Conservation (phyloP, 2,888 invertebrate species). For the Tipula confusa region DNA sequence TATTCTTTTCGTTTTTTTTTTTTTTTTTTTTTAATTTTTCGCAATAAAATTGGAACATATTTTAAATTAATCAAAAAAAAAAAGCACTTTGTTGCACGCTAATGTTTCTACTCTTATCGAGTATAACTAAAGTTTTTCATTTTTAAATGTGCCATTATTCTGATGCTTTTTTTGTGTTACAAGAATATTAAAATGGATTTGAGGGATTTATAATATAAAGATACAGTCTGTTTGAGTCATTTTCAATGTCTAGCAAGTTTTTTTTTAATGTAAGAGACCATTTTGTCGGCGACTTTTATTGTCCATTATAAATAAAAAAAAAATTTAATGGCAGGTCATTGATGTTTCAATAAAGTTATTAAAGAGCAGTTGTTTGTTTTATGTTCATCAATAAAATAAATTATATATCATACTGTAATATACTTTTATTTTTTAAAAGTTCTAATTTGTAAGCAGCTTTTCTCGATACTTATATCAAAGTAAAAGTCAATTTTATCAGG, state of each 20-base stretch:
- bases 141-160: neutral
- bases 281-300: neutral
- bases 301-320: neutral
- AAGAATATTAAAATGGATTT: neutral
- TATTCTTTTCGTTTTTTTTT: too few species aligned
- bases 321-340: too few species aligned
- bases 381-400: too few species aligned
- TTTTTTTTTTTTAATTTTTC: neutral
- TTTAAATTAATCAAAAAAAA: neutral
- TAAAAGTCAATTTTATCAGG: too few species aligned
- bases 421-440: too few species aligned
- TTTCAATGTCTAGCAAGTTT: neutral
- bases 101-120: neutral
- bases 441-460: too few species aligned
- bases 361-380: too few species aligned
- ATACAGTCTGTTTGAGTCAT: neutral
- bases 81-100: slow-evolving; percentile 7
- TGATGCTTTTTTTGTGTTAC: neutral
- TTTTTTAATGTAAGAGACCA: neutral
- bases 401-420: too few species aligned
- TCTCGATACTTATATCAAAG: too few species aligned
- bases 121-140: slow-evolving; percentile 14
- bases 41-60: neutral
- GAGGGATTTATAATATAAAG: neutral
- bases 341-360: too few species aligned